Conservation (phyloP, 2,888 invertebrate species). For the Rhamnusium bicolor region DNA sequence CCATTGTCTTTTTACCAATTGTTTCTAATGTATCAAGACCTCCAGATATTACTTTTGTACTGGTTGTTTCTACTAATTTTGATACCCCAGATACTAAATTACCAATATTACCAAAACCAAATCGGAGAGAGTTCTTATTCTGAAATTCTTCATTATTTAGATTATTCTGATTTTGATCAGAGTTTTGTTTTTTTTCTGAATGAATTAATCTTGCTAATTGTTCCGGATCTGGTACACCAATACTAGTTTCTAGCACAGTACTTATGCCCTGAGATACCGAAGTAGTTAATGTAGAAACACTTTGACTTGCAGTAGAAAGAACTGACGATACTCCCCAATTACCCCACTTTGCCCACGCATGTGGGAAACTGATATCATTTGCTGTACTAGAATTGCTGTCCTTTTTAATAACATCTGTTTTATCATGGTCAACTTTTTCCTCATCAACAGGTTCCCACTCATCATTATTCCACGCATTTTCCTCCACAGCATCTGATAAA, state of each 20-base stretch:
- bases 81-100: constrained; percentile 79
- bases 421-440: constrained; percentile 27
- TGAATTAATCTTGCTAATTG: constrained; percentile 77
- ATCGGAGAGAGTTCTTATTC: constrained; percentile 31
- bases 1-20: constrained; percentile 96
- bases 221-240: constrained; percentile 89
- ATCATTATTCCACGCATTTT: constrained; percentile 69
- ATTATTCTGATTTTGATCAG: constrained; percentile 26
- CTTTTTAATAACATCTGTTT: background rate
- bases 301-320: constrained; percentile 82
- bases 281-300: constrained; percentile 84
- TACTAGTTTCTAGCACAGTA: constrained; percentile 84
- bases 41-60: constrained; percentile 78
- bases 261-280: constrained; percentile 88
- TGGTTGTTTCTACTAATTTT: constrained; percentile 80
- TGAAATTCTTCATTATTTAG: constrained; percentile 4
- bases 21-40: constrained; percentile 92
- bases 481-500: constrained; percentile 43
- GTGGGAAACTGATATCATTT: background rate
- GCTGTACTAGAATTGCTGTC: background rate
- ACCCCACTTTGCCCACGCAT: constrained; percentile 74
- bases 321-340: constrained; percentile 85
- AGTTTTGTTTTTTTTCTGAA: constrained; percentile 51
- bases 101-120: constrained; percentile 74
- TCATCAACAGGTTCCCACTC: constrained; percentile 75